These are phyloP conservation scores for Regulus satrapa DNA, from an alignment of 2,113 vertebrate genomes.

Conservation along the genomic window DNA sequence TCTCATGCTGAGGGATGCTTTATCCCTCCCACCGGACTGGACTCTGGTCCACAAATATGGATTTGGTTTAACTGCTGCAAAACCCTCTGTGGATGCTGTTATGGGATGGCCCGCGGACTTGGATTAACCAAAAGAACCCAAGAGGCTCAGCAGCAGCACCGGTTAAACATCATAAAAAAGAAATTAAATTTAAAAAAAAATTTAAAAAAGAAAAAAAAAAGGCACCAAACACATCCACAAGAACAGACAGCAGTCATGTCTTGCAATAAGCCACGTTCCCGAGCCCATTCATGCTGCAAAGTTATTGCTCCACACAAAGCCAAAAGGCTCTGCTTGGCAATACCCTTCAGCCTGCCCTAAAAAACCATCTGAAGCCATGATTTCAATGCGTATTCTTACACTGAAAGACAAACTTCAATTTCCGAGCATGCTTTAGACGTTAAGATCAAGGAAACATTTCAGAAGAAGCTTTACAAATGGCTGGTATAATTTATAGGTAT, in stretches of 20 bases:
- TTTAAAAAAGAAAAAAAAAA: neutral
- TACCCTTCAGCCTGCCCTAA: neutral
- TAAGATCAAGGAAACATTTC: neutral
- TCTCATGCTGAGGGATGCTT: neutral
- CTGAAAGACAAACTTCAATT: neutral
- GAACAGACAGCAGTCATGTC: accelerated
- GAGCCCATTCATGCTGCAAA: neutral
- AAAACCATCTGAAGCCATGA: neutral
- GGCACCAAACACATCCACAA: neutral
- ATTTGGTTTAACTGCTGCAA: neutral
- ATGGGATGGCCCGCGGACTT: accelerated
- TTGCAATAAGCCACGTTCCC: neutral
- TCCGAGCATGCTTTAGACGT: neutral
- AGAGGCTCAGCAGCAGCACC: neutral
- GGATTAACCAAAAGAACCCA: accelerated
- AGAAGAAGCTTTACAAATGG: neutral
- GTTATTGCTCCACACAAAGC: neutral
- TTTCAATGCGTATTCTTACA: neutral
- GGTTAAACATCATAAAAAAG: neutral
- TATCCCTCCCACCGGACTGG: neutral
- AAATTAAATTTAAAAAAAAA: too few species aligned
- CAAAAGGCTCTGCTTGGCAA: neutral
- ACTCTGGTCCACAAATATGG: accelerated
- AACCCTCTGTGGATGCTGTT: neutral
- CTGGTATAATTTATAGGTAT: neutral